Conservation (phyloP, 2,888 invertebrate genomes). For the Tetragonula carbonaria region DNA sequence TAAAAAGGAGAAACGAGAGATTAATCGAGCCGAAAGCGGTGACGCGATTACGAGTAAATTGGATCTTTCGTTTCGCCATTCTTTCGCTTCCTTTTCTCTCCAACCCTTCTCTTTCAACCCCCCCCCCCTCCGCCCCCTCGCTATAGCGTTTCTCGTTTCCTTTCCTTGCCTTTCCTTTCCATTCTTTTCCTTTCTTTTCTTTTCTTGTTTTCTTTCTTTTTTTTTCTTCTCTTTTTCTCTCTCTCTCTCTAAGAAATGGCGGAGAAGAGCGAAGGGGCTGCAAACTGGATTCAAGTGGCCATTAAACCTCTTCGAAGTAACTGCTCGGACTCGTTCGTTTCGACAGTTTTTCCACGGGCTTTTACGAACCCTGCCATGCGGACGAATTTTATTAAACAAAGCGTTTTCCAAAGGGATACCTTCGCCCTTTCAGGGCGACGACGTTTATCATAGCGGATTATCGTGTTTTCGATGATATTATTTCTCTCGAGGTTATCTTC, state of each 20-base stretch:
- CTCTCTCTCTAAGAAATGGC: constrained; percentile 21
- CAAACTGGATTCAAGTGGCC: constrained; percentile 73
- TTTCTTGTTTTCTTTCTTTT: not conserved
- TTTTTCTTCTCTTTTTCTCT: not conserved
- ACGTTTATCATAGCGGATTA: constrained; percentile 25
- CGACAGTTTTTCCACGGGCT: constrained; percentile 57
- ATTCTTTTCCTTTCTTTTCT: not conserved
- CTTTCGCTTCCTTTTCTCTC: constrained; percentile 5
- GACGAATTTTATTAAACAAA: constrained; percentile 60
- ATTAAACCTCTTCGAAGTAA: constrained; percentile 70
- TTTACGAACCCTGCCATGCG: constrained; percentile 41
- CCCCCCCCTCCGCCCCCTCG: not conserved
- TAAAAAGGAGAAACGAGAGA: constrained; percentile 59
- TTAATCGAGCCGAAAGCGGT: constrained; percentile 72
- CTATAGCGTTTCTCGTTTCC: not conserved
- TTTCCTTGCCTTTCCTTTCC: too few species aligned
- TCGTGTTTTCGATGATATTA: not conserved
- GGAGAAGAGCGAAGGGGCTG: constrained; percentile 56
- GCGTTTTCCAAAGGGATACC: constrained; percentile 5
- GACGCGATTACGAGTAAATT: constrained; percentile 75
- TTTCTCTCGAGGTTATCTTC: not conserved
- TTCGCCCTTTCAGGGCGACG: constrained; percentile 4
- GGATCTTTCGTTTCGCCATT: constrained; percentile 67
- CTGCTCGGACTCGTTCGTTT: constrained; percentile 66
- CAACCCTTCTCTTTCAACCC: not conserved